Evolutionary conservation across 2,113 vertebrate genomes (phyloP).

Genomic region (Dicerorhinus sumatrensis): DNA sequence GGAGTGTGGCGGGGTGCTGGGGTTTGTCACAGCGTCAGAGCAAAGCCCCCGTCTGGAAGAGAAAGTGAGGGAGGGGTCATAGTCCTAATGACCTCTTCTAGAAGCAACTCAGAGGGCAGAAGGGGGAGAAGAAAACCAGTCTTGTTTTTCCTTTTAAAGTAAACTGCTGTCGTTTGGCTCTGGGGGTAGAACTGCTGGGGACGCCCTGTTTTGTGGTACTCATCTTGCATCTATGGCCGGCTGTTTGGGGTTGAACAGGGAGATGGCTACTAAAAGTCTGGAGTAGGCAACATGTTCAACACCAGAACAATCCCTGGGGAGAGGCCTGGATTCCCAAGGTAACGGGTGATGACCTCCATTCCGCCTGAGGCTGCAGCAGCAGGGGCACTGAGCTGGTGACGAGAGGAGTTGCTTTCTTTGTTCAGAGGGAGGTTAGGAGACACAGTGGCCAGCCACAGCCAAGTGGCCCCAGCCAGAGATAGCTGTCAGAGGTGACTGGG

Average conservation of each 20-base stretch:
- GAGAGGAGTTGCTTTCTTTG: constrained; percentile 66
- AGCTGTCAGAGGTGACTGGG: neutral
- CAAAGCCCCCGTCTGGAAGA: neutral
- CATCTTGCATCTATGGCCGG: neutral
- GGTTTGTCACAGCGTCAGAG: neutral
- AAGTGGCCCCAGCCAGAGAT: neutral
- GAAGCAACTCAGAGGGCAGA: neutral
- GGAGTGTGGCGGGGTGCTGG: fast-evolving
- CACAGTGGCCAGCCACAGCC: neutral
- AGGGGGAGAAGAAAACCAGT: neutral
- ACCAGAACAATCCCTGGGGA: neutral
- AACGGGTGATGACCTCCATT: constrained; percentile 47
- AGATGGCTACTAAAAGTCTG: neutral
- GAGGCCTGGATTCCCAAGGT: neutral
- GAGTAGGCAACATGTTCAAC: neutral
- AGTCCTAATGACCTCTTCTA: neutral
- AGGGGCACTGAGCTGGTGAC: constrained; percentile 61
- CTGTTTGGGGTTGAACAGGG: neutral
- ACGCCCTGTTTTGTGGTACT: neutral
- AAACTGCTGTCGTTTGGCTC: neutral
- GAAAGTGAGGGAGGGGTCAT: fast-evolving
- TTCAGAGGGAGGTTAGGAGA: neutral
- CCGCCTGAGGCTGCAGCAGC: constrained; percentile 78
- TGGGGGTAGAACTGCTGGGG: neutral
- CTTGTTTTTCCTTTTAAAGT: neutral